Conservation (phyloP, 2,888 invertebrate species). For the Yponomeuta sedellus region DNA sequence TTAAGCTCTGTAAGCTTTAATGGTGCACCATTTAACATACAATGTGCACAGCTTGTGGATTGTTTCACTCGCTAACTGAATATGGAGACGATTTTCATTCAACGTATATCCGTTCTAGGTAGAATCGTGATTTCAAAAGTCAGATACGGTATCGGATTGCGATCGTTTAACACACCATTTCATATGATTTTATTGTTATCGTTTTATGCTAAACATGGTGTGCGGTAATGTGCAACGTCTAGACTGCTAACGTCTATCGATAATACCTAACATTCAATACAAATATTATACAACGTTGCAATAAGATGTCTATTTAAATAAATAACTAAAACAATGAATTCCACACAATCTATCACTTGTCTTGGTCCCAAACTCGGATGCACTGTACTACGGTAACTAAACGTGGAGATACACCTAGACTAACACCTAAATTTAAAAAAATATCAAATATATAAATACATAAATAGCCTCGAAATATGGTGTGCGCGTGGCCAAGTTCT, state of each 20-base stretch:
- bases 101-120: not conserved
- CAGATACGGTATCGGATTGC: not conserved
- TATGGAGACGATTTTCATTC: not conserved
- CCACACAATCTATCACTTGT: too few species aligned
- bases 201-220: not conserved
- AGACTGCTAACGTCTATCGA: slow-evolving; percentile 4
- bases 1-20: slow-evolving; percentile 69
- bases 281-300: not conserved
- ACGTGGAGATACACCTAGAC: too few species aligned
- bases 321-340: too few species aligned
- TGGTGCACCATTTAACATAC: slow-evolving; percentile 66
- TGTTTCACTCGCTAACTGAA: not conserved
- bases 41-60: slow-evolving; percentile 39
- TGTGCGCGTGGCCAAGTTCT: too few species aligned
- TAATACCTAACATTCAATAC: not conserved
- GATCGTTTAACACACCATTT: slow-evolving; percentile 3
- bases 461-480: too few species aligned
- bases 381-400: too few species aligned
- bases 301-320: too few species aligned
- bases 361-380: too few species aligned
- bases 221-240: slow-evolving; percentile 3
- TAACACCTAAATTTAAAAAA: too few species aligned
- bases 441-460: too few species aligned
- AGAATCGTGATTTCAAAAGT: not conserved
- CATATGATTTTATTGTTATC: slow-evolving; percentile 3